These are phyloP conservation scores for Pammene fasciana DNA, from an alignment of 2,888 invertebrate species.

Conservation along the genomic window DNA sequence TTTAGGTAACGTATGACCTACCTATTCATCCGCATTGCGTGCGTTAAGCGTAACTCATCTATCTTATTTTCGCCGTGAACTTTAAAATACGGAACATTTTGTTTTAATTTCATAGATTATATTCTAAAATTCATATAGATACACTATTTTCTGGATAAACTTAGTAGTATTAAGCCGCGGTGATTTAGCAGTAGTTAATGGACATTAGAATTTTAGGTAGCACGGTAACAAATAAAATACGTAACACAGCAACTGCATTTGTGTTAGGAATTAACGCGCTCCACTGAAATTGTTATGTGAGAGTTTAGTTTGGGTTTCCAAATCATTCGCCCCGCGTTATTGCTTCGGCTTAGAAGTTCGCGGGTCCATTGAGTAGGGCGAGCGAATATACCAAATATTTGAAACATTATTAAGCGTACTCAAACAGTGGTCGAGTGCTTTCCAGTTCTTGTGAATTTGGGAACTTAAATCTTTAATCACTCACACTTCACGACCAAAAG, in stretches of 20 bases:
- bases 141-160: no score
- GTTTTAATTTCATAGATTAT: no score
- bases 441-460: no score
- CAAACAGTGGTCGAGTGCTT: background rate
- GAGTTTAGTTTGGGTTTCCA: conserved; percentile 40
- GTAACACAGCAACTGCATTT: conserved; percentile 19
- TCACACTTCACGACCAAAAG: no score
- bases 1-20: conserved; percentile 23
- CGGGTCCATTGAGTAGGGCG: conserved; percentile 9
- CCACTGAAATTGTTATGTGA: conserved; percentile 38
- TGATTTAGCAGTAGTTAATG: background rate
- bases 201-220: background rate
- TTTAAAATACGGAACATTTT: background rate
- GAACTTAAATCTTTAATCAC: no score
- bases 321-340: conserved; percentile 30
- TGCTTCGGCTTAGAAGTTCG: conserved; percentile 36
- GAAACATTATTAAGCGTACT: background rate
- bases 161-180: no score
- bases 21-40: conserved; percentile 23
- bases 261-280: conserved; percentile 35
- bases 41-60: background rate
- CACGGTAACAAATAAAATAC: background rate
- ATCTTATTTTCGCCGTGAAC: background rate
- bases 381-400: conserved; percentile 20
- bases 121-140: no score